Base-by-base conservation (phyloP, 2,113 vertebrate species). In the Rhinoderma darwinii region DNA sequence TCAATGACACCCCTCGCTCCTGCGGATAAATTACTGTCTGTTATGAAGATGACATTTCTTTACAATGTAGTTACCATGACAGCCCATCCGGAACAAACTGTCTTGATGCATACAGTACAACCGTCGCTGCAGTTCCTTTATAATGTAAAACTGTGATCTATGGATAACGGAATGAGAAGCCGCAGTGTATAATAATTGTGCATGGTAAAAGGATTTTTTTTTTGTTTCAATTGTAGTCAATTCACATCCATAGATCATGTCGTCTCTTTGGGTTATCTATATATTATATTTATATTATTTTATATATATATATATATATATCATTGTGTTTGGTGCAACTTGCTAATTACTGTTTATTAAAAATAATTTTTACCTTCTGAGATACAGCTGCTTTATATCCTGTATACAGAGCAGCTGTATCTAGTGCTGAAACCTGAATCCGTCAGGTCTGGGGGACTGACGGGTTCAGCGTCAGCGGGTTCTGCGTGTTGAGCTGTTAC, bases 71-170 rank as follows among this genome's bases (percentile, higher is more conserved):
- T 80, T 80, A 35, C 51, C 32, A 80, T 80, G 77, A 37, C 50
- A 80, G 22, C 77, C 39, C 77, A 37, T 80, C 77, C 77, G 50
- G 77, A 80, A 80, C 77, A 80, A 37, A 80, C n/a, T 80, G 77
- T 80, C 22, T 39, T 80, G 51, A 54, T 56, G 51, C 20, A 39
- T 20, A 54, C 50, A 18, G 50, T 14, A 37, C 47, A 43, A n/a
- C 18, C 77, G 15, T 18, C 32, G 22, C 51, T 80, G 51, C 32
- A 39, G 11, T 56, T 35, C 75, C 30, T 35, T 30, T 17, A 18
- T 51, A 78, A 51, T 78, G 30, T 10, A 54, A 78, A 32, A 22
- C 43, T 78, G 32, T 43, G 12, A n/a, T 43, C 72, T 75, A 47
- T 27, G 14, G 73, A 44, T 47, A 75, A 47, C 2, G 12, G 41